Conservation (phyloP, 2,113 vertebrate genomes). For the Parotia lawesii region DNA sequence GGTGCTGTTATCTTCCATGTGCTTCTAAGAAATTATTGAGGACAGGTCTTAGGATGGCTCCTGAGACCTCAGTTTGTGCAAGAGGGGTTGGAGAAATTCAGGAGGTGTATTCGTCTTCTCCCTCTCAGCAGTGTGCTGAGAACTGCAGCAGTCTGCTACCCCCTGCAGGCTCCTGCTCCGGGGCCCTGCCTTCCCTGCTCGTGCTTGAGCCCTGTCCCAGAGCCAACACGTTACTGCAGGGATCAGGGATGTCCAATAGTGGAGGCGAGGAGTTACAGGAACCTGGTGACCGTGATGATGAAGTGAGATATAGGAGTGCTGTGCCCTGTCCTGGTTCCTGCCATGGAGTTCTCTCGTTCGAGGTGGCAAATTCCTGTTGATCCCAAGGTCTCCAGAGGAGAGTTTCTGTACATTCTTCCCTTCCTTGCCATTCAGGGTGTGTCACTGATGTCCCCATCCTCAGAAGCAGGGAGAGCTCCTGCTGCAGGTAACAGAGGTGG, state of each 20-base stretch:
- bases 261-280: not conserved
- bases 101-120: not conserved
- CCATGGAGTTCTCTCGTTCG: fast-evolving
- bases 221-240: fast-evolving
- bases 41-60: not conserved
- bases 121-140: not conserved
- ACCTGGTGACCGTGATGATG: not conserved
- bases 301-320: not conserved
- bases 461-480: not conserved
- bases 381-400: not conserved
- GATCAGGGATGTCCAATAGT: not conserved
- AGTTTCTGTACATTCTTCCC: fast-evolving
- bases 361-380: not conserved
- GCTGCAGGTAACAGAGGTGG: not conserved
- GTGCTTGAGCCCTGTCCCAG: not conserved
- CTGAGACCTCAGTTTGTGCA: not conserved
- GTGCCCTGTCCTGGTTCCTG: not conserved
- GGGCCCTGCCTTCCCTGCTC: not conserved
- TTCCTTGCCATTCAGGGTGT: not conserved
- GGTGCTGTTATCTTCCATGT: not conserved
- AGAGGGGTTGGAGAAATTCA: not conserved
- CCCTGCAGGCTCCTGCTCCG: not conserved
- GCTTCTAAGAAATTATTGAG: not conserved
- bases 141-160: not conserved
- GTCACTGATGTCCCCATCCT: not conserved